Evolutionary conservation across 1,140 invertebrate species (phyloP).

Genomic region (Atta texana): DNA sequence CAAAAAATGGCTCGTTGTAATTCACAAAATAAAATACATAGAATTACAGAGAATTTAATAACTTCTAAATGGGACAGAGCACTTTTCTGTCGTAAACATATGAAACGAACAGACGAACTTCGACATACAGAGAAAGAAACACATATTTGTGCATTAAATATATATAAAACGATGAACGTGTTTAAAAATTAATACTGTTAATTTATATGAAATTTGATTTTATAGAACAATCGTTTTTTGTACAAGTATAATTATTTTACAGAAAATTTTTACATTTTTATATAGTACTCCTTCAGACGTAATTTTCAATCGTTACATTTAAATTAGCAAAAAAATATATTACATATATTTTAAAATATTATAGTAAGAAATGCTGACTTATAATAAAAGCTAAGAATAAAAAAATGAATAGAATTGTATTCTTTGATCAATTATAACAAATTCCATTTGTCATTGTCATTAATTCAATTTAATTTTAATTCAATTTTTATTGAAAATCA

Average conservation of each 20-base stretch:
- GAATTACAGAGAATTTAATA: constrained; percentile 36
- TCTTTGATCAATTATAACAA: background rate
- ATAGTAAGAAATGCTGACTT: background rate
- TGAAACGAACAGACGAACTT: constrained; percentile 3
- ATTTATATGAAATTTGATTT: constrained; percentile 6
- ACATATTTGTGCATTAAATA: constrained; percentile 15
- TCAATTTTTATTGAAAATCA: too few relatives aligned
- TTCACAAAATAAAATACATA: constrained; percentile 33
- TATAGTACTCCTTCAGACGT: background rate
- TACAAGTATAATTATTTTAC: background rate
- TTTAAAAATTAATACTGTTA: constrained; percentile 30
- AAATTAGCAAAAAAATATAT: background rate
- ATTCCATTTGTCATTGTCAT: background rate
- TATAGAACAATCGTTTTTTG: background rate
- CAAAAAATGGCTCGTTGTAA: constrained; percentile 6
- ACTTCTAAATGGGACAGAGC: constrained; percentile 19
- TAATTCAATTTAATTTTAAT: background rate
- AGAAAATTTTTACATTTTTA: background rate
- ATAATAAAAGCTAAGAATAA: background rate
- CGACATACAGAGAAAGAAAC: background rate
- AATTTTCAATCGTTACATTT: background rate
- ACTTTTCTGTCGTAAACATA: background rate
- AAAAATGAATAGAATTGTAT: background rate
- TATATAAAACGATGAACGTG: background rate
- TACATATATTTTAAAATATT: background rate